Conservation (phyloP, 2,797 vertebrate genomes). For the Hemitrygon akajei region DNA sequence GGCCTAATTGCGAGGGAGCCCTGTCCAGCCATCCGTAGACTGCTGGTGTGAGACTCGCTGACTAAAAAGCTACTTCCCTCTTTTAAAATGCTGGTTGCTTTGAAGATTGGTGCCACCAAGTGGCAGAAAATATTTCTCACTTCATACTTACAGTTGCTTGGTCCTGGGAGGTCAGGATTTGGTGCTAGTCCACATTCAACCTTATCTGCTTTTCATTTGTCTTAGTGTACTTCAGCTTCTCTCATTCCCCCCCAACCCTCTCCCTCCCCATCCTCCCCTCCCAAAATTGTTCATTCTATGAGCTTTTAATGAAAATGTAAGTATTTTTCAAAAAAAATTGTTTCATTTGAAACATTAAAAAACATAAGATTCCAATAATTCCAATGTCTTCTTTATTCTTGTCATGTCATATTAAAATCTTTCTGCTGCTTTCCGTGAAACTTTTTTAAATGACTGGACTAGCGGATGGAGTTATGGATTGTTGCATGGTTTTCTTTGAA, state of each 20-base stretch:
- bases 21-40: not conserved
- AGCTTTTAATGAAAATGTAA: not conserved
- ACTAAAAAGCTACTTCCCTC: not conserved
- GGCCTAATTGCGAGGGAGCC: not conserved
- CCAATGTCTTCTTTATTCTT: not conserved
- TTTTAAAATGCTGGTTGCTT: not conserved
- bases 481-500: not conserved
- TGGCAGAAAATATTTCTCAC: not conserved
- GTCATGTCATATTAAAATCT: not conserved
- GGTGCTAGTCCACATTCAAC: not conserved
- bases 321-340: not conserved
- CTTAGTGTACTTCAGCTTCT: no score
- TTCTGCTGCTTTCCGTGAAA: not conserved
- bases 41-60: not conserved
- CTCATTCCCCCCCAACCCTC: no score
- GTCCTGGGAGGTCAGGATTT: not conserved
- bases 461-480: not conserved
- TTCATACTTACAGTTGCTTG: not conserved
- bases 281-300: not conserved
- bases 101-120: constrained; percentile 25
- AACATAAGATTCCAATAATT: not conserved
- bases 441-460: not conserved
- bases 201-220: not conserved
- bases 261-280: not conserved
- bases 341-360: not conserved